Evolutionary conservation across 2,888 invertebrate genomes (phyloP), one percentile per base, ranked within the genome.

Genomic region (Vandiemenella viatica): DNA sequence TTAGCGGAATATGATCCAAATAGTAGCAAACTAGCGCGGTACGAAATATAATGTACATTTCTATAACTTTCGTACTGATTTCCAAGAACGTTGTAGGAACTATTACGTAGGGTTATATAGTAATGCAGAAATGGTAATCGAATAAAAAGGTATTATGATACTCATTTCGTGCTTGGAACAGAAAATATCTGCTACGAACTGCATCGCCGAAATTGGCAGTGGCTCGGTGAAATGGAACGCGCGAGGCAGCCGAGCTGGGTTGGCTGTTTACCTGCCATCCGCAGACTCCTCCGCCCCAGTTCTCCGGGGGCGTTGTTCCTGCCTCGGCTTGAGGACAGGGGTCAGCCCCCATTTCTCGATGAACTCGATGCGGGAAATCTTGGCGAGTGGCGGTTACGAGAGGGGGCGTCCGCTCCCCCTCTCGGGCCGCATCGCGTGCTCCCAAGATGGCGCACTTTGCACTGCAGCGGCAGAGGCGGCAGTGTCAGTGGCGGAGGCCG

Each of bases 261-360:
- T 69, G 59, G 55, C 56, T 56, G 53, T 60, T 60, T 78, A 81
- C 81, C 81, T 81, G 74, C 77, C 74, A 70, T 79, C 79, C 67
- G 76, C 77, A 69, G 70, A 69, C 68, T 80, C 78, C 70, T 77
- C 77, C 69, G 73, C 75, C 71, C 75, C 75, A 74, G 73, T 73
- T 69, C 71, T 66, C 70, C 80, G 80, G 85, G 87, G 82, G 76
- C 76, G 70, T 71, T 83, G 83, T 77, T 88, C 87, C 83, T 86
- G 87, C 80, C 88, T 86, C 83, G 88, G 88, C 77, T 84, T 83
- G 80, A 89, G 85, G 83, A 89, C 88, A 82, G 90, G 90, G 82
- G 89, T 89, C 77, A 90, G 86, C 84, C 90, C 90, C 90, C 90
- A 90, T 88, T 88, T 86, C 79, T 90, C 89, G 76, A 88, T 82